A percentile compares a stretch with the other conserved stretches of the same genome.
These are phyloP conservation scores for Peucedramus taeniatus DNA, from an alignment of 2,113 vertebrate species.

Conservation along the genomic window DNA sequence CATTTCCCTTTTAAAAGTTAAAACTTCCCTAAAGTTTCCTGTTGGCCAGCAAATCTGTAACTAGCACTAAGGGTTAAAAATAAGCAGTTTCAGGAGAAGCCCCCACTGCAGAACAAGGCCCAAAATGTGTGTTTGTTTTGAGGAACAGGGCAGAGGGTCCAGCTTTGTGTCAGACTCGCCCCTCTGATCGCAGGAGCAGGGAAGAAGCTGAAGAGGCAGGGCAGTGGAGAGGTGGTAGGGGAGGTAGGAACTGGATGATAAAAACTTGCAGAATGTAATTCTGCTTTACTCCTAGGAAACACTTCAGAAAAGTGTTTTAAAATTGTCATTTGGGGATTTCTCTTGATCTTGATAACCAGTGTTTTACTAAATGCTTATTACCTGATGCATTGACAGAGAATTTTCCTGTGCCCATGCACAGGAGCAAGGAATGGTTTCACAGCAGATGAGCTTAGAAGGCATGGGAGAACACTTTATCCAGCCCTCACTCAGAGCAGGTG, in stretches of 20 bases:
- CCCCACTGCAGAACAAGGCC: background rate
- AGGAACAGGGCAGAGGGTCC: background rate
- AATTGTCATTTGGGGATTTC: background rate
- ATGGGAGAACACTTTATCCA: background rate
- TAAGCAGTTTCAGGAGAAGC: background rate
- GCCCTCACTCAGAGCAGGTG: background rate
- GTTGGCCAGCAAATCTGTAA: background rate
- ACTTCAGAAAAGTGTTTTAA: background rate
- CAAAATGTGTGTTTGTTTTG: background rate
- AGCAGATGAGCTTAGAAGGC: background rate
- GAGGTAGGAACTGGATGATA: background rate
- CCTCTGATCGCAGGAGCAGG: background rate
- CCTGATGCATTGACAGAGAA: background rate
- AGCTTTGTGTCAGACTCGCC: background rate
- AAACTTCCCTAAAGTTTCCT: background rate
- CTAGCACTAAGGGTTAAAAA: background rate
- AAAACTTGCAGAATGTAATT: background rate
- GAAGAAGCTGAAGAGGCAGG: background rate
- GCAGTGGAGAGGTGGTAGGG: rapidly evolving
- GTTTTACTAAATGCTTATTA: background rate
- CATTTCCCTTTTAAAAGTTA: no score
- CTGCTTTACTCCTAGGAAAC: background rate
- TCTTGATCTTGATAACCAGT: background rate
- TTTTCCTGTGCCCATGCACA: background rate
- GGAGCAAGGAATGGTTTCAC: background rate